Evolutionary conservation across 2,888 invertebrate genomes (phyloP).

Genomic region (Hydropsyche betteni): DNA sequence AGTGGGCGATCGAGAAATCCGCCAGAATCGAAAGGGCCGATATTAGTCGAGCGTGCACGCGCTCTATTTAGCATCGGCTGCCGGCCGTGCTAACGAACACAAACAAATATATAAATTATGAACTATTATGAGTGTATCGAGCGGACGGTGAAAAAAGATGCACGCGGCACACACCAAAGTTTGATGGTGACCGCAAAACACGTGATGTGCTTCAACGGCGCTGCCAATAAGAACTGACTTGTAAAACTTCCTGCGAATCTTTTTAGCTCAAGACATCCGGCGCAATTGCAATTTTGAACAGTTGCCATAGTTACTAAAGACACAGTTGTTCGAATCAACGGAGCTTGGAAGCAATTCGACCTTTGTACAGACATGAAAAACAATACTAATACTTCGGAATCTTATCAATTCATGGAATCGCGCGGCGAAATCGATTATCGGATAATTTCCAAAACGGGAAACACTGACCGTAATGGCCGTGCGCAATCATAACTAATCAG

Average conservation of each 20-base stretch:
- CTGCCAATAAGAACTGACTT: not conserved
- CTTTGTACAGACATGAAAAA: not conserved
- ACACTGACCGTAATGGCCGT: not conserved
- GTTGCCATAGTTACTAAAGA: no score
- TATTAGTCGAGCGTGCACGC: no score
- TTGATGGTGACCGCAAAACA: no score
- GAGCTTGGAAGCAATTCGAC: not conserved
- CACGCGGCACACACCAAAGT: no score
- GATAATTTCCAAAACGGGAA: not conserved
- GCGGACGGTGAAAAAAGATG: no score
- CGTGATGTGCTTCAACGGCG: no score
- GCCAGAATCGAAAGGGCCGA: no score
- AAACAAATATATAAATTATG: no score
- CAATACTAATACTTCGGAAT: not conserved
- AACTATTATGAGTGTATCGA: no score
- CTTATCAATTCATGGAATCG: not conserved
- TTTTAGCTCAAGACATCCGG: not conserved
- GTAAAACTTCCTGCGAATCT: constrained; percentile 1
- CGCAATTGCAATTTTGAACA: not conserved
- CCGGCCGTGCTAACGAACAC: no score
- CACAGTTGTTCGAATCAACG: not conserved
- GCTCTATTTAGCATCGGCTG: constrained; percentile 1
- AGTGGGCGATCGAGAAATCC: no score
- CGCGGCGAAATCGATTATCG: not conserved
- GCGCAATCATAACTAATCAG: no score